Base-by-base conservation (phyloP, 92 coral and sea anemone genomes). In the Epizoanthus rinbou region DNA sequence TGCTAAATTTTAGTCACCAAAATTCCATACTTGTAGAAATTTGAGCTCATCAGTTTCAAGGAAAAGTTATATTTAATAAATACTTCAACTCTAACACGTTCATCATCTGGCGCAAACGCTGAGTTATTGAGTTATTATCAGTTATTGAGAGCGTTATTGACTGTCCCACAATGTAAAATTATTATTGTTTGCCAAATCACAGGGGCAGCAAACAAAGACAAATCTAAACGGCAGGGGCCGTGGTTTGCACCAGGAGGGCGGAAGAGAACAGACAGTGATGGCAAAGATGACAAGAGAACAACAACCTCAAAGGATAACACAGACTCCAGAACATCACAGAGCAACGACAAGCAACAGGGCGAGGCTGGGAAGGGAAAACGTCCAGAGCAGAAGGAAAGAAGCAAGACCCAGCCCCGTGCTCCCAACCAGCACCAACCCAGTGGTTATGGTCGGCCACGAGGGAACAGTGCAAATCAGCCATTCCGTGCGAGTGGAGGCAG, bases 401-500 rank as follows among this genome's bases (percentile, higher is more conserved):
- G 87, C 33, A 85, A 87, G 28, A 69, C 84, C 67, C 89, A 85
- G 21, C 94, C 85, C 75, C 88, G 84, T 57, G 84, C 83, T 31
- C 76, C 79, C 52, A 87, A 58, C 19, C 39, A 73, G 9, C 89
- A 81, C 41, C 69, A 78, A 9, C 79, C 74, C 3, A 54, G 86
- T 70, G 63, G 64, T 16, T 74, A 59, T 65, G 16, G 59, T 21
- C 83, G 92, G 67, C 80, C 92, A 63, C 83, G 89, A 13, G 89
- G 89, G 31, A 89, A 89, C 75, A 89, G 87, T 79, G 80, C 74
- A 80, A 82, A 75, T 80, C 92, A 86, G 31, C 53, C 82, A 13
- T 86, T 89, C 57, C 88, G 93, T 35, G 84, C 93, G 25, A 93
- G 86, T 64, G 75, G 91, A 16, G 98, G 98, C 16, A 93, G 98